phyloP scores from a whole-genome alignment of 2,797 vertebrate species.

The Macrochelys suwanniensis region DNA sequence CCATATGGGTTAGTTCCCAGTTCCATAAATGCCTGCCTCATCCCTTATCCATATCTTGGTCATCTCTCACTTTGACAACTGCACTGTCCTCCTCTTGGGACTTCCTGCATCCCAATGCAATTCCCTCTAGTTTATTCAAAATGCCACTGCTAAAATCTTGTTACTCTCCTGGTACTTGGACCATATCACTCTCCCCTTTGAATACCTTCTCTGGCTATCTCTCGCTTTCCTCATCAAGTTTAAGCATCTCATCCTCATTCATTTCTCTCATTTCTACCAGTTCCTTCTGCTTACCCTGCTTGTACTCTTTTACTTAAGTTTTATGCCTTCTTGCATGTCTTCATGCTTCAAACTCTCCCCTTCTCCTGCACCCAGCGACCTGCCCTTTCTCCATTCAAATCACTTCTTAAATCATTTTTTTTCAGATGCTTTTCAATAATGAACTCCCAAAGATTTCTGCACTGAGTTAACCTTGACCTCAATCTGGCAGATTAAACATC shows the following conservation, averaged over 20 bases:
- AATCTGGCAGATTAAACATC: not conserved
- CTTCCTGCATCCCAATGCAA: not conserved
- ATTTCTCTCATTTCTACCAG: not conserved
- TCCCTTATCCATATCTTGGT: not conserved
- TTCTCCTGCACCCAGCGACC: not conserved
- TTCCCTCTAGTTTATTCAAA: constrained; percentile 6
- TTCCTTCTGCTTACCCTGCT: not conserved
- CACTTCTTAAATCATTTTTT: not conserved
- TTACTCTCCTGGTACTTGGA: not conserved
- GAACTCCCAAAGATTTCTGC: not conserved
- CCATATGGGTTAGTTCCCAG: not conserved
- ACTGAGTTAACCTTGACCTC: not conserved
- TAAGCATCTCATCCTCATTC: not conserved
- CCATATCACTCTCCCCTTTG: not conserved
- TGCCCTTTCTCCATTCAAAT: not conserved
- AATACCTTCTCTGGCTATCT: not conserved
- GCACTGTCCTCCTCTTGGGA: not conserved
- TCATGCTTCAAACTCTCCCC: not conserved
- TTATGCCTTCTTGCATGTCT: not conserved
- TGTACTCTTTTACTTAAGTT: not conserved
- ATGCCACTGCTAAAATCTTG: not conserved
- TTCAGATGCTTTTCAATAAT: not conserved
- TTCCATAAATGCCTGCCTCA: not conserved
- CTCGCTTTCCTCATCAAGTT: not conserved
- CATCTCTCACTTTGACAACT: not conserved